Percentiles rank a stretch among this genome's conserved stretches.
Conservation (phyloP, 1,140 invertebrate species). For the Pseudomyrmex concolor region DNA sequence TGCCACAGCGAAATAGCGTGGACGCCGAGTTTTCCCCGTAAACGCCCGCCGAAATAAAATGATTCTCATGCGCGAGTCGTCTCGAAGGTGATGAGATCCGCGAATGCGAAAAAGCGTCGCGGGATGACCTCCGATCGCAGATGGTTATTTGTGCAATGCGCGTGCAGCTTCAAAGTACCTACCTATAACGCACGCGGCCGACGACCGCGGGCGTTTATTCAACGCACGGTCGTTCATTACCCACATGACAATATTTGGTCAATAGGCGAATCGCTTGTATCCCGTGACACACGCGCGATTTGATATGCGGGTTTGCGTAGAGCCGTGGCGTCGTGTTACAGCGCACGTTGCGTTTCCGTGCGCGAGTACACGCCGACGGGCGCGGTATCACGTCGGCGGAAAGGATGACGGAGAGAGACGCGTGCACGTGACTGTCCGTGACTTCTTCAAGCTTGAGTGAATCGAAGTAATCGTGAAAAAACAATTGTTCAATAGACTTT, state of each 20-base stretch:
- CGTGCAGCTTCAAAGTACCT: conserved; percentile 48
- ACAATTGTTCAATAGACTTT: too few species aligned
- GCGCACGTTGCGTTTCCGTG: background rate
- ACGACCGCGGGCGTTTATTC: conserved; percentile 82
- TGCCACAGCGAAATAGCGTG: too few species aligned
- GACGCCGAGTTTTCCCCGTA: too few species aligned
- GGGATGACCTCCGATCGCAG: background rate
- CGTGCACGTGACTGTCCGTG: background rate
- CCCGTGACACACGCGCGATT: conserved; percentile 83
- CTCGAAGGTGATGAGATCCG: background rate
- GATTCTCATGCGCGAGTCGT: too few species aligned
- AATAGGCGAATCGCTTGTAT: conserved; percentile 83
- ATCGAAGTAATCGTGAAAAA: background rate
- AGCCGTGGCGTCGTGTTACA: background rate
- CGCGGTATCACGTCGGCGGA: background rate
- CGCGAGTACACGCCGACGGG: too few species aligned
- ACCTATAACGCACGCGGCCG: background rate
- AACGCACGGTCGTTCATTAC: conserved; percentile 83
- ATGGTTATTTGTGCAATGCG: conserved; percentile 68
- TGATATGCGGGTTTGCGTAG: conserved; percentile 80
- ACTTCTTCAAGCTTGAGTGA: background rate
- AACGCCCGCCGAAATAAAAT: too few species aligned
- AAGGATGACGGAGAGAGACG: background rate
- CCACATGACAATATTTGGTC: conserved; percentile 85
- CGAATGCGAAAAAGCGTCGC: background rate